phyloP scores from a whole-genome alignment of 2,888 invertebrate genomes.

The Kuschelorhynchus macadamiae region DNA sequence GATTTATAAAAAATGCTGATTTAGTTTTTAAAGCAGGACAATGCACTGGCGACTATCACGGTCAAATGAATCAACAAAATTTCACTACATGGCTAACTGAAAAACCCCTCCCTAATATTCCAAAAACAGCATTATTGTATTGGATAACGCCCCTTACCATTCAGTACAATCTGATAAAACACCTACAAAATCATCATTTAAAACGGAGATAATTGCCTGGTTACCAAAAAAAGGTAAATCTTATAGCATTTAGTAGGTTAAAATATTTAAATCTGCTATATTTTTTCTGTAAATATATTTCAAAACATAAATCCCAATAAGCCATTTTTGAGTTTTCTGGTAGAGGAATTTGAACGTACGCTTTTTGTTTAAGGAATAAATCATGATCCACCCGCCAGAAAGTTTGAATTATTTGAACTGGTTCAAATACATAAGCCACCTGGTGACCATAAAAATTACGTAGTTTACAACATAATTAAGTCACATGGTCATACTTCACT shows the following conservation, averaged over 20 bases:
- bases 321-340: too few species aligned
- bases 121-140: conserved; percentile 8
- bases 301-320: too few species aligned
- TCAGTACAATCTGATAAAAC: conserved; percentile 20
- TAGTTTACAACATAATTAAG: conserved; percentile 4
- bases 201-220: conserved; percentile 19
- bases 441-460: conserved; percentile 7
- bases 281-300: too few species aligned
- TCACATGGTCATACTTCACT: conserved; percentile 2
- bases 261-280: too few species aligned
- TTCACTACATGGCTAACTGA: conserved; percentile 26
- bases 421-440: conserved; percentile 7
- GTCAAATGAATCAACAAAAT: conserved; percentile 24
- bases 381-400: not conserved
- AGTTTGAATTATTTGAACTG: conserved; percentile 10
- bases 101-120: conserved; percentile 23
- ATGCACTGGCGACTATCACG: conserved; percentile 14
- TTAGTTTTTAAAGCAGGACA: conserved; percentile 23
- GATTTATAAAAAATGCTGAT: conserved; percentile 17
- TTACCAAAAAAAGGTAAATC: not conserved
- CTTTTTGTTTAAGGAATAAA: conserved; percentile 10
- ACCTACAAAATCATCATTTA: conserved; percentile 25
- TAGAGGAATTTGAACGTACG: too few species aligned
- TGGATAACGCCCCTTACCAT: conserved; percentile 37
- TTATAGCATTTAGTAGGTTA: too few species aligned